These are phyloP conservation scores for Phylloscopus trochilus DNA, from an alignment of 2,113 vertebrate genomes.

Conservation along the genomic window DNA sequence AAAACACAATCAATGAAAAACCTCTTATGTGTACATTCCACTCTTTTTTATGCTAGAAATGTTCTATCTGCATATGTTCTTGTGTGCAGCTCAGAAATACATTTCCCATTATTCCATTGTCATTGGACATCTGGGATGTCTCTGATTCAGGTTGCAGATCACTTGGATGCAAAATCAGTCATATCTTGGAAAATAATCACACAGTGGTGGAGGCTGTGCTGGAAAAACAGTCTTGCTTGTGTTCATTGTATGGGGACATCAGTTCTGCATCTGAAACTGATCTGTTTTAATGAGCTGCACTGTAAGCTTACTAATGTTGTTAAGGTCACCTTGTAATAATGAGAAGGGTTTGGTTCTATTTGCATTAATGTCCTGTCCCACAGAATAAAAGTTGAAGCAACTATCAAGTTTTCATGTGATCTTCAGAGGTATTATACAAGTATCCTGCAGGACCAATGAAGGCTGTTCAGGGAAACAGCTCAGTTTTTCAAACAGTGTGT, in stretches of 20 bases:
- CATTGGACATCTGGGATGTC: not conserved
- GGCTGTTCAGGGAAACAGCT: not conserved
- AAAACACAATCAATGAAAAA: not conserved
- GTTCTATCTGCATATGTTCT: not conserved
- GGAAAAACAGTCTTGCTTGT: not conserved
- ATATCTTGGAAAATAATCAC: not conserved
- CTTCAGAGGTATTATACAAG: not conserved
- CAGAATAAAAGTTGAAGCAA: not conserved
- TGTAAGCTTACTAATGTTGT: not conserved
- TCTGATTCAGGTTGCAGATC: not conserved
- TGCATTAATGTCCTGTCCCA: not conserved
- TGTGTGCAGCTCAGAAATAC: not conserved
- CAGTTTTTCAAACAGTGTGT: not conserved
- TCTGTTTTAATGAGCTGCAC: not conserved
- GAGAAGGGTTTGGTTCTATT: not conserved
- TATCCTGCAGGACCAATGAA: not conserved
- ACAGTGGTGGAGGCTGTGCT: not conserved
- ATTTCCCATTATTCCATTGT: not conserved
- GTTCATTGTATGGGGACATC: not conserved
- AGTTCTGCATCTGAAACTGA: not conserved
- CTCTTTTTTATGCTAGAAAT: not conserved
- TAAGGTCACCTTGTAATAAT: not conserved
- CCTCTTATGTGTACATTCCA: rapidly evolving
- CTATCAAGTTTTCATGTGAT: not conserved
- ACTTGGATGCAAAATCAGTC: not conserved